A percentile compares a stretch with the other conserved stretches of the same genome.
phyloP scores from a whole-genome alignment of 2,888 invertebrate species.

The Anodontia alba region DNA sequence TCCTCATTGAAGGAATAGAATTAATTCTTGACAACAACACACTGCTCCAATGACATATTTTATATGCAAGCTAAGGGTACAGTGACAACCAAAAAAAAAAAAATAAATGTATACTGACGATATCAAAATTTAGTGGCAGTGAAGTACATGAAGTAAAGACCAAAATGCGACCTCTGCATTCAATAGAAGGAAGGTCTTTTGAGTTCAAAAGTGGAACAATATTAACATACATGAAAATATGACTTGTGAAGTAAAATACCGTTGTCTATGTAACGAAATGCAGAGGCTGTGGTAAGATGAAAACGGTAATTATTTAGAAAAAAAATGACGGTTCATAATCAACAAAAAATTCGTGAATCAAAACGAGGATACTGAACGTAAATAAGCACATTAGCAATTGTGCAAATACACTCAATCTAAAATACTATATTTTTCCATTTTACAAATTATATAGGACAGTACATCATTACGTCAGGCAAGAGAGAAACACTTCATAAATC shows the following conservation, averaged over 20 bases:
- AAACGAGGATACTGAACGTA: constrained; percentile 1
- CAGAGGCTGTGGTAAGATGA: constrained; percentile 5
- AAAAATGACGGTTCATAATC: neutral
- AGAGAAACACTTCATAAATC: neutral
- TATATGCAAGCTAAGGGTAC: no score
- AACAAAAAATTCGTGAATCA: neutral
- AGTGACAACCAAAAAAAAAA: no score
- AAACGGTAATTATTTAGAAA: neutral
- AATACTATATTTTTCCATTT: constrained; percentile 10
- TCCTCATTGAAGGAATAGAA: no score
- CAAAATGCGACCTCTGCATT: constrained; percentile 15
- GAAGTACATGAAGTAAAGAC: neutral
- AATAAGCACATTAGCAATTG: neutral
- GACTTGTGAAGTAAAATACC: constrained; percentile 7
- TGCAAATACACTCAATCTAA: neutral
- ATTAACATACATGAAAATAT: constrained; percentile 1
- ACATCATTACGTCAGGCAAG: neutral
- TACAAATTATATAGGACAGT: constrained; percentile 2
- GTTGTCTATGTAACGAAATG: constrained; percentile 15
- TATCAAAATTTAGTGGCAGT: neutral
- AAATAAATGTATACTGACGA: neutral
- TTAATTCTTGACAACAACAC: no score
- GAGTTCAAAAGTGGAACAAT: neutral
- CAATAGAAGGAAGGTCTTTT: constrained; percentile 10
- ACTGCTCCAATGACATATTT: no score